Conservation (phyloP, 1,140 invertebrate species). For the Ooceraea biroi region DNA sequence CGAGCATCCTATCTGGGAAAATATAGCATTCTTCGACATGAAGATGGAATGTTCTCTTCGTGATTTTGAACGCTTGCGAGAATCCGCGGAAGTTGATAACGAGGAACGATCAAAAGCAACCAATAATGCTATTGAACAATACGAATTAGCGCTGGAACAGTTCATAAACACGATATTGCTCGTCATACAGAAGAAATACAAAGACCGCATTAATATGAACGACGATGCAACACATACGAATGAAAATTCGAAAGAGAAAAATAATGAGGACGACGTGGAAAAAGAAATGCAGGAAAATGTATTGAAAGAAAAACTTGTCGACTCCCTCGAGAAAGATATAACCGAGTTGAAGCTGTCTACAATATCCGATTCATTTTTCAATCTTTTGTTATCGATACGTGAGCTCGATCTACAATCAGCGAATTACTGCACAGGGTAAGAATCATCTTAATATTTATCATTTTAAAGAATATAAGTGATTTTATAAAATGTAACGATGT, state of each 20-base stretch:
- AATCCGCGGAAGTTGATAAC: conserved; percentile 36
- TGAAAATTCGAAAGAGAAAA: background rate
- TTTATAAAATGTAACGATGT: background rate
- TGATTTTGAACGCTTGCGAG: conserved; percentile 66
- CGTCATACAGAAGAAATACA: conserved; percentile 90
- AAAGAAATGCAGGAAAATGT: conserved; percentile 80
- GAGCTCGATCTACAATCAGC: conserved; percentile 49
- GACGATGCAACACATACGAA: conserved; percentile 33
- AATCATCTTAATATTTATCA: conserved; percentile 16
- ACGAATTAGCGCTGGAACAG: conserved; percentile 85
- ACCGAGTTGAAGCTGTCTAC: conserved; percentile 86
- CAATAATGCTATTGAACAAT: conserved; percentile 71
- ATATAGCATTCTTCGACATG: conserved; percentile 72
- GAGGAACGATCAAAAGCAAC: conserved; percentile 7
- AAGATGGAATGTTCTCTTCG: conserved; percentile 67
- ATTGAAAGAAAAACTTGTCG: conserved; percentile 88
- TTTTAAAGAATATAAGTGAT: conserved; percentile 5
- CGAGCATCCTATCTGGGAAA: conserved; percentile 79
- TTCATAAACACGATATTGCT: conserved; percentile 88
- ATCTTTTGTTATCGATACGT: conserved; percentile 68
- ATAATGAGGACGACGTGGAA: conserved; percentile 81
- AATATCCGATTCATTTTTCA: conserved; percentile 77
- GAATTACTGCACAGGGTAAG: conserved; percentile 65
- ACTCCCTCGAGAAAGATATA: conserved; percentile 88
- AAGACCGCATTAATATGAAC: conserved; percentile 86